These are phyloP conservation scores for Vulpes lagopus DNA, from an alignment of 2,113 vertebrate species.

Conservation along the genomic window DNA sequence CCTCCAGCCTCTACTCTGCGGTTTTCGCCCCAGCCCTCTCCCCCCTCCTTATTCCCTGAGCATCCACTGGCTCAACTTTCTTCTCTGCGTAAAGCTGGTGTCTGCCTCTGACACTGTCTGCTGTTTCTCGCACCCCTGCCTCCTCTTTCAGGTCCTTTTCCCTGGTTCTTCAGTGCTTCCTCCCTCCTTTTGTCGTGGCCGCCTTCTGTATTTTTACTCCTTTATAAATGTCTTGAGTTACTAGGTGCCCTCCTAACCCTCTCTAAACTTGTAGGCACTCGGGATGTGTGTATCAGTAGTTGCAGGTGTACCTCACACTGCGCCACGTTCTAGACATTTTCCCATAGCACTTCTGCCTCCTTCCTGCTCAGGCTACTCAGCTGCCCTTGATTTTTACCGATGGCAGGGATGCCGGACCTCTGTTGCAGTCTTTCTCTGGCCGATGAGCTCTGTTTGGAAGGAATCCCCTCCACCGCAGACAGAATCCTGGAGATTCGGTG, in stretches of 20 bases:
- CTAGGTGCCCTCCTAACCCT: background rate
- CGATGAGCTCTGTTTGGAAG: background rate
- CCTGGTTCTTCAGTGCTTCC: background rate
- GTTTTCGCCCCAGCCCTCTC: background rate
- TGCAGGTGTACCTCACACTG: background rate
- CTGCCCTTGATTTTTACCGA: background rate
- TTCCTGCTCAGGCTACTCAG: background rate
- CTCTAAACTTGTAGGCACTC: background rate
- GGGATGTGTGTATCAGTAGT: background rate
- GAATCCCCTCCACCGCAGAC: background rate
- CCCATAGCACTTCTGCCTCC: background rate
- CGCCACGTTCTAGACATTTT: background rate
- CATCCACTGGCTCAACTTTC: background rate
- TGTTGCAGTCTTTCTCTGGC: background rate
- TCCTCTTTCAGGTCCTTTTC: background rate
- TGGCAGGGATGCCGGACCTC: background rate
- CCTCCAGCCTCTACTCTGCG: background rate
- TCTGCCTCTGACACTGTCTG: background rate
- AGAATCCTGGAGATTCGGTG: background rate
- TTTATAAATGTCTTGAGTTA: background rate
- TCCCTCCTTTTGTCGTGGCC: background rate
- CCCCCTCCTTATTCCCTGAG: background rate
- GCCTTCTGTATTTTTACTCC: background rate
- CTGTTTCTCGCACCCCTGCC: background rate
- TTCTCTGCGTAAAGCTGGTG: background rate